These are phyloP conservation scores for Microctenopoma stevenorrisi DNA, from an alignment of 2,797 vertebrate genomes.

Conservation along the genomic window DNA sequence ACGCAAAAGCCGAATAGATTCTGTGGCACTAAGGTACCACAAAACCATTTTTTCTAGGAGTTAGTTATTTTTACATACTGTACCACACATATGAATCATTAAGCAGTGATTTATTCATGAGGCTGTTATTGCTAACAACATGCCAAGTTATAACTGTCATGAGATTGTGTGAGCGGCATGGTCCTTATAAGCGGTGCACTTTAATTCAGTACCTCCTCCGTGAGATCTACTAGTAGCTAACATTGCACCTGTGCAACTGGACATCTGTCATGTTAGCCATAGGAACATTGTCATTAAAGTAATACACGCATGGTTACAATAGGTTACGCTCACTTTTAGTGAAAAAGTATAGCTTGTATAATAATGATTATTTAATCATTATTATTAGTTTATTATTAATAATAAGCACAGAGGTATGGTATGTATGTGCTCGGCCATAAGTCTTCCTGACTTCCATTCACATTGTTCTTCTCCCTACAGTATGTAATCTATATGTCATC, in stretches of 20 bases:
- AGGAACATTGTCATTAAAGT: too few species aligned
- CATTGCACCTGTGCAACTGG: background rate
- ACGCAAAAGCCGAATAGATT: background rate
- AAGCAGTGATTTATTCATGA: background rate
- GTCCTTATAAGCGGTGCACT: background rate
- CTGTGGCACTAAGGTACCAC: background rate
- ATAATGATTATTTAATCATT: too few species aligned
- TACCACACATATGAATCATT: background rate
- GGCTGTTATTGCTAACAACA: slow-evolving; percentile 3
- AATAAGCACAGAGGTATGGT: background rate
- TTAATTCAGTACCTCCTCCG: background rate
- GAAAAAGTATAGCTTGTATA: too few species aligned
- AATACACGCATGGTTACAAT: too few species aligned
- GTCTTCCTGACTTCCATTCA: background rate
- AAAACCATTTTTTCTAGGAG: background rate
- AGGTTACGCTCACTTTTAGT: too few species aligned
- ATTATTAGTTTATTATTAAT: too few species aligned
- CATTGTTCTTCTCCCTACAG: too few species aligned
- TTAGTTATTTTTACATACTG: slow-evolving; percentile 1
- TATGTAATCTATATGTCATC: background rate
- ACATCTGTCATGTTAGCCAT: too few species aligned
- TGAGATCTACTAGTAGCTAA: background rate
- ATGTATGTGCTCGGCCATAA: too few species aligned
- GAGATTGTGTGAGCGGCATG: background rate
- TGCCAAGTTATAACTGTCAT: background rate